Percentiles rank a stretch among this genome's conserved stretches.
These are phyloP conservation scores for Brachymystax lenok DNA, from an alignment of 2,797 vertebrate genomes.

Conservation along the genomic window DNA sequence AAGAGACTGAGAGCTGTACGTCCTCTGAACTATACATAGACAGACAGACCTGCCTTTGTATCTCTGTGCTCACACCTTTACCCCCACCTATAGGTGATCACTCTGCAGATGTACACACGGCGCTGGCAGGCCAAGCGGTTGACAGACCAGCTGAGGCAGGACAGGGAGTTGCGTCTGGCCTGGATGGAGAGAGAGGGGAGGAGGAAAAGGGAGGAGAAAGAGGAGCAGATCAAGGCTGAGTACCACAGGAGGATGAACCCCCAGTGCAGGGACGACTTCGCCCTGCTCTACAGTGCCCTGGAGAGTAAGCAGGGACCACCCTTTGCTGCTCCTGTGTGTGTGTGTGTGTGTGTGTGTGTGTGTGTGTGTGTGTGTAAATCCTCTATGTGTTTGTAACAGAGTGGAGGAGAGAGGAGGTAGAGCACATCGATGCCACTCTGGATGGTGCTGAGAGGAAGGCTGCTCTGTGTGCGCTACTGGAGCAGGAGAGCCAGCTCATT, in stretches of 20 bases:
- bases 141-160: slow-evolving; percentile 70
- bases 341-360: too few species aligned
- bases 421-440: slow-evolving; percentile 72
- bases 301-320: slow-evolving; percentile 79
- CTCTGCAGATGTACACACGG: slow-evolving; percentile 81
- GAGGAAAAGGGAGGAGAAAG: slow-evolving; percentile 75
- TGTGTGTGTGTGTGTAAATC: neutral
- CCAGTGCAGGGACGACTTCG: slow-evolving; percentile 84
- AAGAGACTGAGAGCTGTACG: slow-evolving; percentile 83
- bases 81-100: slow-evolving; percentile 73
- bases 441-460: slow-evolving; percentile 85
- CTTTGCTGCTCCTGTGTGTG: too few species aligned
- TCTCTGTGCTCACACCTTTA: neutral
- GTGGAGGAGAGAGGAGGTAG: slow-evolving; percentile 82
- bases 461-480: slow-evolving; percentile 83
- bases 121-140: slow-evolving; percentile 78
- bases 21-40: slow-evolving; percentile 27
- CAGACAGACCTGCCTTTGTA: neutral
- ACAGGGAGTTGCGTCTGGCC: slow-evolving; percentile 66
- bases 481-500: slow-evolving; percentile 85
- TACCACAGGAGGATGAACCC: slow-evolving; percentile 81
- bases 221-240: slow-evolving; percentile 74
- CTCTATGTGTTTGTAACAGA: slow-evolving; percentile 63
- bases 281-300: slow-evolving; percentile 85
- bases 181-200: slow-evolving; percentile 77